Percentiles rank a stretch among this genome's conserved stretches.
Conservation (phyloP, 2,888 invertebrate genomes). For the Heliconius ethilla region DNA sequence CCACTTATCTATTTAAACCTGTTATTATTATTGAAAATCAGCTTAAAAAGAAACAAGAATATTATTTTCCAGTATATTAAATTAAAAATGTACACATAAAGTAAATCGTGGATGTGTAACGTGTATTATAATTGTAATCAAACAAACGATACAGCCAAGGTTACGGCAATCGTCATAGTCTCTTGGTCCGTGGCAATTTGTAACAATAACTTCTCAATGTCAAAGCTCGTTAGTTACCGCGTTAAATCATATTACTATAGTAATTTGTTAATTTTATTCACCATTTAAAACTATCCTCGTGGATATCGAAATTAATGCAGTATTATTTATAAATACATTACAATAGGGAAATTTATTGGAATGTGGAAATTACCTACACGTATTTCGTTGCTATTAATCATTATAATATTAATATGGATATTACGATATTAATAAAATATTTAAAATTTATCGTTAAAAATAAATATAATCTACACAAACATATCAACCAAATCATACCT, state of each 20-base stretch:
- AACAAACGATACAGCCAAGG: constrained; percentile 75
- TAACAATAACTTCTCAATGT: constrained; percentile 74
- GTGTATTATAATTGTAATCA: constrained; percentile 61
- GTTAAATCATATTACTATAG: constrained; percentile 32
- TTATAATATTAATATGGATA: neutral
- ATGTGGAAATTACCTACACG: neutral
- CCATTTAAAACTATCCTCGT: neutral
- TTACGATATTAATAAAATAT: neutral
- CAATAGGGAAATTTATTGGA: neutral
- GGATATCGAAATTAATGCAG: neutral
- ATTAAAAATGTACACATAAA: constrained; percentile 49
- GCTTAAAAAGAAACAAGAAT: neutral
- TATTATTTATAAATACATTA: neutral
- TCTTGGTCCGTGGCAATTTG: constrained; percentile 64
- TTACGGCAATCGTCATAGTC: constrained; percentile 67
- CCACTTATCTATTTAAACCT: neutral
- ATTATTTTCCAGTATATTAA: neutral
- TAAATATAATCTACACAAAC: neutral
- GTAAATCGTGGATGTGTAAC: constrained; percentile 68
- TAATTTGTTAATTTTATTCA: constrained; percentile 24
- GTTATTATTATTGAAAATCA: neutral
- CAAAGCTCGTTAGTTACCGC: constrained; percentile 55
- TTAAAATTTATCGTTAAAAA: neutral
- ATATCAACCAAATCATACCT: too few species aligned
- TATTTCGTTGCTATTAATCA: too few species aligned